Percentiles rank a stretch among this genome's conserved stretches.
These are phyloP conservation scores for Lepidostoma basale DNA, from an alignment of 1,140 invertebrate species.

Conservation along the genomic window DNA sequence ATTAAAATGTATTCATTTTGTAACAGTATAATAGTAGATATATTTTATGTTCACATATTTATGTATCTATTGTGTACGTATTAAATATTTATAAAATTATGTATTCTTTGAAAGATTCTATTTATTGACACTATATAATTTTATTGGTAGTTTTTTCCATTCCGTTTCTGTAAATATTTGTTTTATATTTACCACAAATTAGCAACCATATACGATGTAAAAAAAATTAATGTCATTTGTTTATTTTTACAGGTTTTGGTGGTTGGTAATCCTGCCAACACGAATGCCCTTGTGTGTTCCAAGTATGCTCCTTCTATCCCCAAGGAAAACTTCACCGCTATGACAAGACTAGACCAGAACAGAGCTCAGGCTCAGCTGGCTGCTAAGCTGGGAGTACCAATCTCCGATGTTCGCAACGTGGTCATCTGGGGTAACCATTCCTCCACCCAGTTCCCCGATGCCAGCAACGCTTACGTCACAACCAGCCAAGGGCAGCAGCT, in stretches of 20 bases:
- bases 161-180: no score
- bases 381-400: conserved; percentile 68
- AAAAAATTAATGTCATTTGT: no score
- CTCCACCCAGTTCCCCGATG: conserved; percentile 98
- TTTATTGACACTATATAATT: no score
- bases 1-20: no score
- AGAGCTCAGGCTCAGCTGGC: conserved; percentile 87
- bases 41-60: no score
- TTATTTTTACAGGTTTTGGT: conserved; percentile 67
- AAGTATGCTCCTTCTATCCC: conserved; percentile 98
- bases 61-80: no score
- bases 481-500: conserved; percentile 60
- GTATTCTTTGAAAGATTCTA: no score
- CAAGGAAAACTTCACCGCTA: conserved; percentile 94
- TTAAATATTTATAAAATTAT: no score
- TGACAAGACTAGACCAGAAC: conserved; percentile 99
- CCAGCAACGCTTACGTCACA: conserved; percentile 79
- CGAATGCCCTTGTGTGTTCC: conserved; percentile 95
- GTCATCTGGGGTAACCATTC: conserved; percentile 99
- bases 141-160: no score
- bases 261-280: conserved; percentile 99
- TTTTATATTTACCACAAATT: no score
- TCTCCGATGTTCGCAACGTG: conserved; percentile 84
- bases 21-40: no score
- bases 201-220: no score